These are phyloP conservation scores for Acrocephalus arundinaceus DNA, from an alignment of 2,113 vertebrate species.

Conservation along the genomic window DNA sequence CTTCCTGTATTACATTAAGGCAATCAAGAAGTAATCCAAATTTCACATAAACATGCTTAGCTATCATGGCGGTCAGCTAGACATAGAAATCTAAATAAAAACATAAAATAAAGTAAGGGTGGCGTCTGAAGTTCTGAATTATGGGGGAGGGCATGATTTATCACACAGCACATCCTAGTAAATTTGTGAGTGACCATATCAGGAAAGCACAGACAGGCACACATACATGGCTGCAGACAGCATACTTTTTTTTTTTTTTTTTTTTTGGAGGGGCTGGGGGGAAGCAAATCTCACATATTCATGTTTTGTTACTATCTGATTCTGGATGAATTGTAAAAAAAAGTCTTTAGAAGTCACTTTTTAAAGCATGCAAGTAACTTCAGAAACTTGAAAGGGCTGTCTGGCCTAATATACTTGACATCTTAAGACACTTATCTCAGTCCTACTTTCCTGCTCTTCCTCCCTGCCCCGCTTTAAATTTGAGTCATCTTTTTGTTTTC, in stretches of 20 bases:
- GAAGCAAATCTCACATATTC: neutral
- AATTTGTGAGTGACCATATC: neutral
- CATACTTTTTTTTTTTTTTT: neutral
- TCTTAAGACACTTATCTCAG: neutral
- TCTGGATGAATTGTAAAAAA: neutral
- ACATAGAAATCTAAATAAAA: neutral
- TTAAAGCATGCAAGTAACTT: constrained; percentile 15
- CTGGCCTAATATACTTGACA: neutral
- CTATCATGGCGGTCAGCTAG: neutral
- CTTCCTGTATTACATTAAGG: neutral
- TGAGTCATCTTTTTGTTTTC: neutral
- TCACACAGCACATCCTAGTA: neutral
- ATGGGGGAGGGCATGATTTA: neutral
- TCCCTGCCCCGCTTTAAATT: neutral
- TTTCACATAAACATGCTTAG: neutral
- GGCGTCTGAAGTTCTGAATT: neutral
- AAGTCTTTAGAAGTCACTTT: neutral
- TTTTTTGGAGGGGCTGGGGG: rapidly evolving
- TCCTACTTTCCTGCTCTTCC: neutral
- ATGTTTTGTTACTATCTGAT: neutral
- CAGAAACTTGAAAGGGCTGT: constrained; percentile 28
- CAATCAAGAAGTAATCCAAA: neutral
- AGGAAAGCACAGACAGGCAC: neutral
- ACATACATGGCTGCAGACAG: neutral
- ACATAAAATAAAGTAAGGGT: neutral